Evolutionary conservation across 2,113 vertebrate genomes (phyloP), one percentile per base, ranked within the genome.

Genomic region (Mobula hypostoma): DNA sequence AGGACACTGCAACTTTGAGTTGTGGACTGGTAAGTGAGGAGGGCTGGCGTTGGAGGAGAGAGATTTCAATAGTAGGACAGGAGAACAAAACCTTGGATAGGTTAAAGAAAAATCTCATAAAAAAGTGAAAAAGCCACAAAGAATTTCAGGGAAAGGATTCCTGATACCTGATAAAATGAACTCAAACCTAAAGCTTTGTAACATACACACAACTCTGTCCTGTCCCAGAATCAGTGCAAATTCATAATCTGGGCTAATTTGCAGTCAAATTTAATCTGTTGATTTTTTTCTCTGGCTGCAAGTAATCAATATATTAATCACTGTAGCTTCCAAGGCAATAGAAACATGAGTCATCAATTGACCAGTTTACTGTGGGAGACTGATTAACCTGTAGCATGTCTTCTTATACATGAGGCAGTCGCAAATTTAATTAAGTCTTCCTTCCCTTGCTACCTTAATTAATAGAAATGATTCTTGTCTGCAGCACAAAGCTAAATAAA

Each of bases 271-370:
- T 90, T 90, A 32, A 90, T 90, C n/a, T 90, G 61, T 32, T 32
- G 6, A 29, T 66, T 48, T 90, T 66, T 66, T 68, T 32, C 61
- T 61, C 85, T 61, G 61, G 61, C 29, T 90, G 12, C 61, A 90
- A n/a, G 32, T 66, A n/a, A 90, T 90, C 85, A 68, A 90, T 90
- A 32, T 66, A 68, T 90, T 66, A 90, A 90, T 90, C 85, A 90
- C 58, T 88, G 12, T 14, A 88, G 29, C 29, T 90, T 66, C 58
- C 12, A 90, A 90, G 63, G 61, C 61, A 90, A 90, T 90, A 17
- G n/a, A 61, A 66, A 66, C 61, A 68, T 90, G 85, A 90, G 85
- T 90, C 85, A 90, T 90, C 58, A 90, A 90, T 90, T 90, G 85
- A 19, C 61, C 61, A 90, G 17, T 90, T 90, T 66, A 15, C 85